A percentile compares a stretch with the other conserved stretches of the same genome.
Conservation (phyloP, 2,888 invertebrate genomes). For the Synanthedon tipuliformis region DNA sequence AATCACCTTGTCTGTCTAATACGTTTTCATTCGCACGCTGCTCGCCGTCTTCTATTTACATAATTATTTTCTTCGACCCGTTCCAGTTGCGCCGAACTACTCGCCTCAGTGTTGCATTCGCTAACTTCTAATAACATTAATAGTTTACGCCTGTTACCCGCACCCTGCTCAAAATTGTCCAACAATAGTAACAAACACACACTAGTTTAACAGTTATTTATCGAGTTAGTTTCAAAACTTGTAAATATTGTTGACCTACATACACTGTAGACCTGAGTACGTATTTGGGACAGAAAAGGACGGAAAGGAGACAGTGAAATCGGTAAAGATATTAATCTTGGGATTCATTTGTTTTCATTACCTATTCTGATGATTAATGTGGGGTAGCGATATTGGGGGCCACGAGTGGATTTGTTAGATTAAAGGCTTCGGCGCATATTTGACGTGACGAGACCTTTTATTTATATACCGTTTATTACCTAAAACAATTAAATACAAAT, state of each 20-base stretch:
- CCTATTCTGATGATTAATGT: slow-evolving; percentile 30
- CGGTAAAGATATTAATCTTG: slow-evolving; percentile 34
- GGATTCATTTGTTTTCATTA: slow-evolving; percentile 40
- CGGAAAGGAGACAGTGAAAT: slow-evolving; percentile 24
- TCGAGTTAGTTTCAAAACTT: slow-evolving; percentile 42
- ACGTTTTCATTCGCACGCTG: slow-evolving; percentile 58
- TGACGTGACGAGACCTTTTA: no score
- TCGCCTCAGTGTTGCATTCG: slow-evolving; percentile 37
- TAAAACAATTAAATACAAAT: background rate
- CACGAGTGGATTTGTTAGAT: slow-evolving; percentile 10
- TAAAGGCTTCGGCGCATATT: slow-evolving; percentile 1
- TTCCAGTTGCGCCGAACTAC: slow-evolving; percentile 41
- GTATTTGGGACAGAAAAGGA: slow-evolving; percentile 25
- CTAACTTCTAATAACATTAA: slow-evolving; percentile 63
- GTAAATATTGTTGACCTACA: slow-evolving; percentile 11
- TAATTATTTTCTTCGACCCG: slow-evolving; percentile 61
- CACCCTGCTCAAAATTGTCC: slow-evolving; percentile 39
- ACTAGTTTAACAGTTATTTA: slow-evolving; percentile 44
- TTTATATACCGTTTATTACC: background rate
- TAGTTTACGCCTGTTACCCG: slow-evolving; percentile 51
- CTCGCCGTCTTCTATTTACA: slow-evolving; percentile 54
- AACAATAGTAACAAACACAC: slow-evolving; percentile 33
- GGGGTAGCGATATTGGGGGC: slow-evolving; percentile 12
- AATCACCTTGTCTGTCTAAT: slow-evolving; percentile 65
- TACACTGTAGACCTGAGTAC: slow-evolving; percentile 6